Base-by-base conservation (phyloP, 2,113 vertebrate species). In the Camelus dromedarius region DNA sequence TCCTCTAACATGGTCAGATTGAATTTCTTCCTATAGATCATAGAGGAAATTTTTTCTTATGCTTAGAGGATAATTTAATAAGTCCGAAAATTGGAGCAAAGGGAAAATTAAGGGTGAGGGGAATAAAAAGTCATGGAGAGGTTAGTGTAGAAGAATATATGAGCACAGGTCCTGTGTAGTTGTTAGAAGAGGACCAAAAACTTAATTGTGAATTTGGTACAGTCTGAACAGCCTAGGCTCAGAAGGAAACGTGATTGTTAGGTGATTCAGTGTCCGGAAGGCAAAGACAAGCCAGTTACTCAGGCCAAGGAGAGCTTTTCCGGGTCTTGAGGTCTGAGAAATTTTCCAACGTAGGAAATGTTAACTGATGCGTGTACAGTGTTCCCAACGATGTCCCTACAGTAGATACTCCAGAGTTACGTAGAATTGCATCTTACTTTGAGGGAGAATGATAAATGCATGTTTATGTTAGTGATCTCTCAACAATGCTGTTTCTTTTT, bases 1-100 rank as follows among this genome's bases (percentile, higher is more conserved):
- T 96, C 76, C 66, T 38, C 77, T 91, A 85, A 93, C 38, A 50
- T 69, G 66, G 38, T 73, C 77, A 94, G 35, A 35, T 50, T 92
- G 67, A 93, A 83, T 83, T 93, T 77, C 30, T 81, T 82, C 46
- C 26, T 70, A 0, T 62, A 13, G n/a, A n/a, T 95, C 15, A 2
- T 72, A 56, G 46, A 42, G n/a, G 26, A 46, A 84, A 42, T 64
- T 85, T 96, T 82, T 42, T 38, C 38, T 66, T 92, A 11, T 38
- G 14, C 30, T 81, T 38, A 67, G 84, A 75, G 50, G 50, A 62
- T 75, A 77, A 35, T 67, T 38, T 67, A 93, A 91, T 79, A 69
- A 46, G 69, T 93, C 28, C 42, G 83, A 35, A 85, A 77, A 83
- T 10, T 81, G 35, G 26, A 91, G 30, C 66, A 69, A 81, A 85